Base-by-base conservation (phyloP, 2,113 vertebrate genomes). In the Pterophyllum scalare region DNA sequence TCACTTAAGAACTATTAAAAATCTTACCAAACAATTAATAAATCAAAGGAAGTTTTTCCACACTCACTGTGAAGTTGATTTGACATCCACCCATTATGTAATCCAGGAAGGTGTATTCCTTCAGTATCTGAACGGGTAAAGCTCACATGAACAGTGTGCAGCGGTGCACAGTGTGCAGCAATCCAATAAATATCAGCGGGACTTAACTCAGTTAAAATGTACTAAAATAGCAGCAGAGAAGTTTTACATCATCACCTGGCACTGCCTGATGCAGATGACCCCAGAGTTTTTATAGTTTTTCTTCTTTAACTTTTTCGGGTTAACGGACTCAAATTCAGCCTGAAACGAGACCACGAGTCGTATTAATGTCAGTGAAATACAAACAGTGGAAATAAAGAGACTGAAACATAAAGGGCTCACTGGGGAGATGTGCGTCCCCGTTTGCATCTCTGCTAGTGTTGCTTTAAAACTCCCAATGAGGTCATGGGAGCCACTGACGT, bases 61-160 rank as follows among this genome's bases (percentile, higher is more conserved):
- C 15, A 97, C 98, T 97, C 95, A 99, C 98, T 3, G 97, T 99
- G 87, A 99, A 99, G 95, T 98, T 99, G 90, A 99, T 93, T 80
- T 99, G 97, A 91, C 98, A 99, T 4, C 98, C 98, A 85, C 98
- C 98, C 98, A 99, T 99, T 28, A 99, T 93, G 81, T 99, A 99
- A 92, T 99, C 98, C 79, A 99, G 94, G 88, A 99, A 99, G 2
- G 96, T 96, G 79, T 97, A 99, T 88, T 98, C 97, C 85, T 96
- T 96, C 87, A 95, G 95, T 76, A 99, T 94, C 98, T 99, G 35
- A 14, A 49, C 33, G 7, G 5, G 9, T 10, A 8, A 77, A 75
- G 5, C 24, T 17, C 6, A 22, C 1, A 15, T 40, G 13, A 64
- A 49, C 35, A 28, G 15, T 15, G 26, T 76, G 9, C 58, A 83